These are phyloP conservation scores for Stomatorhinus walkeri DNA, from an alignment of 2,797 vertebrate species.

Conservation along the genomic window DNA sequence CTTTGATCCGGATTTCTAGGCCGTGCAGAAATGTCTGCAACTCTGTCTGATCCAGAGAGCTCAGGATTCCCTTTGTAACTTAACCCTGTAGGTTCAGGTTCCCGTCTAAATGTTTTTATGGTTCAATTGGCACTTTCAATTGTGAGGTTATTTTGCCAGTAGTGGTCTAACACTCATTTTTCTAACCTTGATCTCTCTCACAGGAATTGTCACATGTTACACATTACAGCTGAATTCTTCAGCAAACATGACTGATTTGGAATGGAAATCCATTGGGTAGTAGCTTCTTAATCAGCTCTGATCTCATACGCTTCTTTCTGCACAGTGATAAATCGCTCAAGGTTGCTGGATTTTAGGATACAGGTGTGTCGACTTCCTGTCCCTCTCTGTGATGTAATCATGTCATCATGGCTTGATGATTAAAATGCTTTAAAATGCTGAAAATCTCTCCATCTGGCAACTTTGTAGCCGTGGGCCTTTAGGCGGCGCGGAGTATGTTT, in stretches of 20 bases:
- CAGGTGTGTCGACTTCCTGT: slow-evolving; percentile 52
- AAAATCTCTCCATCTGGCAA: slow-evolving; percentile 51
- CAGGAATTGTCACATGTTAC: slow-evolving; percentile 2
- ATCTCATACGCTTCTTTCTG: background rate
- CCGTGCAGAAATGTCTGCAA: background rate
- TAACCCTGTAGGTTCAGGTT: background rate
- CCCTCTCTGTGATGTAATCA: slow-evolving; percentile 55
- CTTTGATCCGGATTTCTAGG: background rate
- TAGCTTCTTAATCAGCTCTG: slow-evolving; percentile 20
- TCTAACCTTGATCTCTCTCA: background rate
- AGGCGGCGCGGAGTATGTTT: background rate
- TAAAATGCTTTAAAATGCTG: slow-evolving; percentile 58
- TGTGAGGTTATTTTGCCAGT: background rate
- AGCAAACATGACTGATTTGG: slow-evolving; percentile 1
- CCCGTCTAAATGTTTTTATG: background rate
- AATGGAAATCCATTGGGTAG: background rate
- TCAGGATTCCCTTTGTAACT: background rate
- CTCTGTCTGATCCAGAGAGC: background rate
- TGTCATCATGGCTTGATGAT: slow-evolving; percentile 58
- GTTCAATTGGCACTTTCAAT: background rate
- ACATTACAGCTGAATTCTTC: slow-evolving; percentile 7
- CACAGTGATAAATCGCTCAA: slow-evolving; percentile 27
- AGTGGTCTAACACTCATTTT: background rate
- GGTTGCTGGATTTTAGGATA: slow-evolving; percentile 40
- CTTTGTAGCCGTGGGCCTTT: slow-evolving; percentile 28